These are phyloP conservation scores for Diabrotica virgifera DNA, from an alignment of 1,140 invertebrate genomes.

Conservation along the genomic window DNA sequence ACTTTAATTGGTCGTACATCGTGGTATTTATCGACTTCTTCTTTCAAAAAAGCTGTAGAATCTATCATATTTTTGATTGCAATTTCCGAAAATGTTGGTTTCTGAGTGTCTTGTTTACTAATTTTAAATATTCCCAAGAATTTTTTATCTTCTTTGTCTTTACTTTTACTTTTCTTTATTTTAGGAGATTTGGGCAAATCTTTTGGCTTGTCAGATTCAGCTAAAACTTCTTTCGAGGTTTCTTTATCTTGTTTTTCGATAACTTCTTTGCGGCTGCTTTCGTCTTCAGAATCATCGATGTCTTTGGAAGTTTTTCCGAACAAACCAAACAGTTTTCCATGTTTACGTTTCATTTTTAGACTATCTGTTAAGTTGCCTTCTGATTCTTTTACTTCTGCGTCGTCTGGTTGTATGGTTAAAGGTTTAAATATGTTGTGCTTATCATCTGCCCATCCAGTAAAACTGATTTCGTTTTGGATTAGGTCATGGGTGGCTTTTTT, in stretches of 20 bases:
- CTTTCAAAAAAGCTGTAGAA: conserved; percentile 24
- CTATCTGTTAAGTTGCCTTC: conserved; percentile 15
- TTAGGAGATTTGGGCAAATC: conserved; percentile 15
- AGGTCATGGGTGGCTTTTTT: conserved; percentile 38
- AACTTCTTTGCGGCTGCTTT: conserved; percentile 30
- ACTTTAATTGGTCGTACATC: conserved; percentile 17
- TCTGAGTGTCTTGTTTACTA: conserved; percentile 11
- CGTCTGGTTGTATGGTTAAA: neutral
- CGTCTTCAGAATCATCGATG: neutral
- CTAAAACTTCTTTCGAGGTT: conserved; percentile 38
- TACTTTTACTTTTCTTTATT: conserved; percentile 28
- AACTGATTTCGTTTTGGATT: conserved; percentile 42
- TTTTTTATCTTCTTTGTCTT: conserved; percentile 22
- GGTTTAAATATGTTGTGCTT: neutral
- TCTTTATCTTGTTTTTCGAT: conserved; percentile 45
- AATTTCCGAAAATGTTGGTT: conserved; percentile 16
- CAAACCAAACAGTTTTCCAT: conserved; percentile 36
- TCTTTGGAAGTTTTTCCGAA: conserved; percentile 40
- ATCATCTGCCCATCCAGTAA: conserved; percentile 32
- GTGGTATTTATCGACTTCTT: conserved; percentile 33
- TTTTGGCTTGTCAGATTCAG: conserved; percentile 7
- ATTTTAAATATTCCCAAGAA: conserved; percentile 24
- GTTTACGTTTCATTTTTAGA: conserved; percentile 33
- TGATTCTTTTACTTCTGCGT: neutral
- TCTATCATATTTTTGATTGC: conserved; percentile 19